Evolutionary conservation across 2,888 invertebrate species (phyloP), one percentile per base, ranked within the genome.

Genomic region (Caenorhabditis sp.): DNA sequence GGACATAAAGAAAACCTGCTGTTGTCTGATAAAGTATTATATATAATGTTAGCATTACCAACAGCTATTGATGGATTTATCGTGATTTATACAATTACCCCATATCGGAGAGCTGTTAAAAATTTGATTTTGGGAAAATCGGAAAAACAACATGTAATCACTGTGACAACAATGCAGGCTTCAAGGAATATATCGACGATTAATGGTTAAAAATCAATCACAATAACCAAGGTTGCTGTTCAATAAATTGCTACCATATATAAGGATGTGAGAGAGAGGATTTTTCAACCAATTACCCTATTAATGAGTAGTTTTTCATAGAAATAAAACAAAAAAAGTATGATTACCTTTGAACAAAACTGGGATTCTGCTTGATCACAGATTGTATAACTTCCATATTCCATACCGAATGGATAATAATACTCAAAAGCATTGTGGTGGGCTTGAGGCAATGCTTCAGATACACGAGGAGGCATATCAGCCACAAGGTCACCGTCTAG

Each of bases 341-440:
- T 7, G 23, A 65, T 63, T 0, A 73, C 78, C 50, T 69, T 70
- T 31, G 70, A 57, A 62, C 78, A 76, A 10, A 54, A 57, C 17
- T 79, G 71, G 0, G 76, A 63, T 49, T 79, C 78, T 0, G 75
- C 59, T 50, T 79, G 76, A 57, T 63, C 52, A 62, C 76, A 76
- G n/a, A 79, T 67, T 25, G 53, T 61, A 50, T 65, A 76, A 23
- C 60, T 70, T 26, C 59, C 62, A 7, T 43, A 31, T n/a, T 59
- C 59, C 74, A 71, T 78, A 31, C 74, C 57, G 25, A 38, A 59
- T 25, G 54, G 60, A 59, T 76, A 79, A 49, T 71, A 70, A 12
- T 72, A 38, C 70, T 79, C 78, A 63, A 74, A 76, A 17, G 43
- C 57, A 25, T 76, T 71, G 58, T 79, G 78, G 61, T 75, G 73